Evolutionary conservation across 2,113 vertebrate genomes (phyloP), one percentile per base, ranked within the genome.

Genomic region (Synchiropus splendidus): DNA sequence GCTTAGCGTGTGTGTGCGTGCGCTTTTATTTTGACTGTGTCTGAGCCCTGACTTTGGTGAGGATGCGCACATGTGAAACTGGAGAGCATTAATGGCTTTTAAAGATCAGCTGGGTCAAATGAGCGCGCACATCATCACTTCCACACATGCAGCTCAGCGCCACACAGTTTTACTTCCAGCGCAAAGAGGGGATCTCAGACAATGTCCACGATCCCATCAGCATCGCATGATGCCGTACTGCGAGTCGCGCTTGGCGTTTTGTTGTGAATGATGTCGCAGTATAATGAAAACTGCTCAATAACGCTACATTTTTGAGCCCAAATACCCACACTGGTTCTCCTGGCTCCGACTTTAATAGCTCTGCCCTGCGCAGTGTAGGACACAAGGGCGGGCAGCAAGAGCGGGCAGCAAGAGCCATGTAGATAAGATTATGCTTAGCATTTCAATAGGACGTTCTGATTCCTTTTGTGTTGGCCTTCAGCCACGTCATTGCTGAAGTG

Each of bases 361-460:
- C 77, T 75, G 75, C 79, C 80, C 77, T 51, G 63, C 64, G 61
- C 70, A 54, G 54, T 85, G 78, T 83, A 66, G 58, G 73, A 72
- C 82, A 75, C 10, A 17, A 33, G 52, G 54, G 51, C 67, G 50
- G 54, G 66, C 62, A 61, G 72, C 74, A 65, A 74, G 68, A 70
- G 70, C 57, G 50, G 54, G 66, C 62, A 61, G 72, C 74, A 65
- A 74, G 68, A 70, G 70, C 57, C 67, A 60, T 16, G 5, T 46
- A 81, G 84, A 86, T 86, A 84, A 84, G 74, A 55, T 64, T 72
- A 72, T 75, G 72, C 49, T 85, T 84, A 77, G 80, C 82, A 83
- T 86, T 60, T 83, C 72, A 84, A 83, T 80, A 18, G 70, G 56
- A 54, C 47, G 54, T 45, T 65, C 58, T 66, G 71, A 74, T 81